Evolutionary conservation across 2,888 invertebrate species (phyloP).

Genomic region (Bursaphelenchus okinawaensis): DNA sequence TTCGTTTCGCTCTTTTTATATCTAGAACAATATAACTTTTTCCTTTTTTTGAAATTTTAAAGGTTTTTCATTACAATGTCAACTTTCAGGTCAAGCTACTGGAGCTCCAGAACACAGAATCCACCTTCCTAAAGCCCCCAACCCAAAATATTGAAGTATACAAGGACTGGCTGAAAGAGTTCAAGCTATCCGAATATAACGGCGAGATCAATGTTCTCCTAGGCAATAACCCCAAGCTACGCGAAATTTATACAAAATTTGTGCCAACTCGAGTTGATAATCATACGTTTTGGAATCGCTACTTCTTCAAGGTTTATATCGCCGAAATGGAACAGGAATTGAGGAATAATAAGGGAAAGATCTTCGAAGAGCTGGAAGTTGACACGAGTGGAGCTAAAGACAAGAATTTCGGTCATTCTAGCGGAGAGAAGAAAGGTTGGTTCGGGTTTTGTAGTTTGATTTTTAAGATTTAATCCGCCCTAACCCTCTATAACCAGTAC

Average conservation of each 20-base stretch:
- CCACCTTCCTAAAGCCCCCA: slow-evolving; percentile 36
- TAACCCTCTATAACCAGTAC: neutral
- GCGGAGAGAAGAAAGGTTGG: slow-evolving; percentile 3
- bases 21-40: neutral
- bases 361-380: slow-evolving; percentile 30
- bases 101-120: slow-evolving; percentile 39
- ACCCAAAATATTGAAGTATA: slow-evolving; percentile 29
- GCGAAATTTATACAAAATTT: slow-evolving; percentile 67
- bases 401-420: no score
- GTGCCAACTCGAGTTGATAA: slow-evolving; percentile 66
- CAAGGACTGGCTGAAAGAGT: slow-evolving; percentile 33
- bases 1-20: no score
- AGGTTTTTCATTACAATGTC: neutral
- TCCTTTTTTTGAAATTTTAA: neutral
- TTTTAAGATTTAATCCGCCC: neutral
- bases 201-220: slow-evolving; percentile 65
- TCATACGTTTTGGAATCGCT: slow-evolving; percentile 75
- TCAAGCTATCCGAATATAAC: slow-evolving; percentile 45
- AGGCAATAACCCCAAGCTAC: slow-evolving; percentile 65
- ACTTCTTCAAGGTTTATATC: slow-evolving; percentile 69
- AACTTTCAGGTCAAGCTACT: slow-evolving; percentile 28
- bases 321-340: slow-evolving; percentile 46
- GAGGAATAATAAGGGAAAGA: slow-evolving; percentile 20
- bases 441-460: slow-evolving; percentile 3
- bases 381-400: slow-evolving; percentile 19